A percentile compares a stretch with the other conserved stretches of the same genome.
These are phyloP conservation scores for Amphilophus citrinellus DNA, from an alignment of 2,113 vertebrate genomes.

Conservation along the genomic window DNA sequence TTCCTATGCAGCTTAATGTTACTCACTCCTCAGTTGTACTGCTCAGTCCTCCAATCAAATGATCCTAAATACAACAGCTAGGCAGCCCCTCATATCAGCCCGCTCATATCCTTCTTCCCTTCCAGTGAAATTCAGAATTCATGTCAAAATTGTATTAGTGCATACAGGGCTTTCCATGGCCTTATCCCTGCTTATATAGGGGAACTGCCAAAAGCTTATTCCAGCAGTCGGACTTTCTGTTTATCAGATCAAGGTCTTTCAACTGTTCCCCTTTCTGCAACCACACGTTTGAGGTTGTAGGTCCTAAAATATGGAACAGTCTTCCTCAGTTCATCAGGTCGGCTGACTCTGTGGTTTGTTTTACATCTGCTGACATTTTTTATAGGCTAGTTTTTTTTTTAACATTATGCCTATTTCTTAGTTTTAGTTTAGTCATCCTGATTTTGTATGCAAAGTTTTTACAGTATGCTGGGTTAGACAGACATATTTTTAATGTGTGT, in stretches of 20 bases:
- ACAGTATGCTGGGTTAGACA: not conserved
- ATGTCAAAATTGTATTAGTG: constrained; percentile 7
- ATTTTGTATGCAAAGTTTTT: not conserved
- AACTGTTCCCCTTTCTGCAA: constrained; percentile 4
- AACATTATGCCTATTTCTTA: not conserved
- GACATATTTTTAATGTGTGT: too few species aligned
- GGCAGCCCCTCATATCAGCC: not conserved
- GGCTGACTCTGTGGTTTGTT: constrained; percentile 7
- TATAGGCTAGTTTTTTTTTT: not conserved
- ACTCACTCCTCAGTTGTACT: not conserved
- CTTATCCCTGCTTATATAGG: not conserved
- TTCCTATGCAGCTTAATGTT: not conserved
- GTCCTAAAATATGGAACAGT: not conserved
- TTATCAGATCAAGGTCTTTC: constrained; percentile 16
- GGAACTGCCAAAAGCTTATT: constrained; percentile 5
- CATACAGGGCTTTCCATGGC: not conserved
- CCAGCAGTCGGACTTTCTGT: not conserved
- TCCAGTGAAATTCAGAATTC: constrained; percentile 7
- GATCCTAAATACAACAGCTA: not conserved
- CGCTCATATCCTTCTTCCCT: not conserved
- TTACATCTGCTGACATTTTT: not conserved
- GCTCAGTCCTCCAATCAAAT: not conserved
- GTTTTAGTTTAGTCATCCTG: not conserved
- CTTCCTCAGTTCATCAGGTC: not conserved
- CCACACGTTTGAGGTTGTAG: constrained; percentile 6